Base-by-base conservation (phyloP, 2,113 vertebrate genomes). In the Sylvietta virens region DNA sequence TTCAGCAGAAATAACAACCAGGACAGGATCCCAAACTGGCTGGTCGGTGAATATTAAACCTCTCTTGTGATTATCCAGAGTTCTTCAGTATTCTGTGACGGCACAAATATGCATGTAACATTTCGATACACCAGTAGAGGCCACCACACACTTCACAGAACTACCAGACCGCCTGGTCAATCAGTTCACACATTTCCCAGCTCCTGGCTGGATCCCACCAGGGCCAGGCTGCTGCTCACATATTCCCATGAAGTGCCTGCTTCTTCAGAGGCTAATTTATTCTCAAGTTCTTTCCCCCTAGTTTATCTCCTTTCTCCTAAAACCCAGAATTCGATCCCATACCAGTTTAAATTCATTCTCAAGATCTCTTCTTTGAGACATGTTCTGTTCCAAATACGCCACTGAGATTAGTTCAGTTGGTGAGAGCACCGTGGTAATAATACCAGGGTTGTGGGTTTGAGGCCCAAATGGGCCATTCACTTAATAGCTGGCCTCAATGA, bases 111-210 rank as follows among this genome's bases (percentile, higher is more conserved):
- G 62, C 64, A 5, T 93, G 97, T 66, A 97, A 83, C 30, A 7
- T 89, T 91, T 65, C 6, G 8, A 33, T 62, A 4, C 1, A 65
- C 96, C 98, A 96, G 97, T 91, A 98, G 98, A 98, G 98, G 98
- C 93, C 97, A 96, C 95, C 88, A 96, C 92, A 97, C 48, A 23
- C 98, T 93, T 97, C 97, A 54, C 51, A 97, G 98, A 98, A 53
- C 30, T 58, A 5, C 14, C 35, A 70, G 58, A 39, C 44, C 4
- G 37, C 35, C 50, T 19, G 40, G 54, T 58, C 88, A 50, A 28
- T 54, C 48, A 8, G 21, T 54, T 69, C 21, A 6, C 73, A 74
- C 22, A 7, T 50, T 84, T 42, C 8, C 4, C 35, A 54, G 22
- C 70, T 76, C 20, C 0, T 0, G 8, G 9, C 13, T 50, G 47